Evolutionary conservation across 2,113 vertebrate species (phyloP).

Genomic region (Excalfactoria chinensis): DNA sequence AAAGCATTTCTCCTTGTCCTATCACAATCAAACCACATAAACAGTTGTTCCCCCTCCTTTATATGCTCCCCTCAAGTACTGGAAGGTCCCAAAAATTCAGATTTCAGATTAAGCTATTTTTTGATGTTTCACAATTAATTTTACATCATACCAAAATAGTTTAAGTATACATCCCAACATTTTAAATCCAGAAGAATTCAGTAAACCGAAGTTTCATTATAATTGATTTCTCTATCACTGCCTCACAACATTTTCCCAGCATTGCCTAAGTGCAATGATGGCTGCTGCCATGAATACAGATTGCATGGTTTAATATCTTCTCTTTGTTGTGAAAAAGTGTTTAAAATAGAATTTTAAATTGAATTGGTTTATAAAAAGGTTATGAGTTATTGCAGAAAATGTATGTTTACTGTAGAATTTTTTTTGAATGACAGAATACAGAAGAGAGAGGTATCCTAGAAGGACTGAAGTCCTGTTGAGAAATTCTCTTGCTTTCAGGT

Average conservation of each 20-base stretch:
- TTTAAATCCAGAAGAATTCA: conserved; percentile 16
- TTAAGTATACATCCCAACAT: conserved; percentile 19
- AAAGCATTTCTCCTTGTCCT: too few species aligned
- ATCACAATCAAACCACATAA: too few species aligned
- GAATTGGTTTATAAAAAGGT: background rate
- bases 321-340: conserved; percentile 39
- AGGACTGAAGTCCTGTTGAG: background rate
- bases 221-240: conserved; percentile 52
- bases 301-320: conserved; percentile 17
- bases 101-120: conserved; percentile 2
- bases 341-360: conserved; percentile 29
- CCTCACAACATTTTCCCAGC: conserved; percentile 35
- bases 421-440: conserved; percentile 1
- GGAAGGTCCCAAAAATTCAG: background rate
- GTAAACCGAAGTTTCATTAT: conserved; percentile 41
- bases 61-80: too few species aligned
- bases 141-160: background rate
- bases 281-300: conserved; percentile 36
- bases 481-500: background rate
- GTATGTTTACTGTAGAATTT: background rate
- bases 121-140: background rate
- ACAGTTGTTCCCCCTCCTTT: too few species aligned
- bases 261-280: conserved; percentile 20
- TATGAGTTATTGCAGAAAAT: conserved; percentile 30
- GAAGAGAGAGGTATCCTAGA: background rate